phyloP scores from a whole-genome alignment of 2,888 invertebrate genomes.

The Leucophenga montana region DNA sequence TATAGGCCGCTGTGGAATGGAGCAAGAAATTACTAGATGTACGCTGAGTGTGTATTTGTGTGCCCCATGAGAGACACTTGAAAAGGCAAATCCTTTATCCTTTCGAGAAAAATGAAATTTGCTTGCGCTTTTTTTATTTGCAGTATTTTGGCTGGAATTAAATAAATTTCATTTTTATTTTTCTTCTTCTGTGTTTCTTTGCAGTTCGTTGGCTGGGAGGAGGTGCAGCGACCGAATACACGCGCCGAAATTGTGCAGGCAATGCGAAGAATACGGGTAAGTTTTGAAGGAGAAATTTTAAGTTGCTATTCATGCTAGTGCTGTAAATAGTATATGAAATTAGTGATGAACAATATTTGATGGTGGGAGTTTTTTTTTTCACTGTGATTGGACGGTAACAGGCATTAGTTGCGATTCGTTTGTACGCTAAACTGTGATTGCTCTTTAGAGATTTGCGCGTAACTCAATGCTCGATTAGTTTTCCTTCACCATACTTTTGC shows the following conservation, averaged over 20 bases:
- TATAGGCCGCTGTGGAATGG: too few species aligned
- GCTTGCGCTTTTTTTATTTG: constrained; percentile 12
- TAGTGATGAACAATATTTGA: too few species aligned
- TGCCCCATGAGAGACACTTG: not conserved
- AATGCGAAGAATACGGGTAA: constrained; percentile 97
- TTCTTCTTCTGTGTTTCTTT: constrained; percentile 73
- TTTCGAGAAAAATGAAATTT: constrained; percentile 11
- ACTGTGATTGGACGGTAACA: too few species aligned
- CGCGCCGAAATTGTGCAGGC: constrained; percentile 99
- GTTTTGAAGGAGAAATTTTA: constrained; percentile 64
- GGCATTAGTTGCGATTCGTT: too few species aligned
- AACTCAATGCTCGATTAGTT: too few species aligned
- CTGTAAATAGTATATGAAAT: too few species aligned
- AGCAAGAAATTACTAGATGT: too few species aligned
- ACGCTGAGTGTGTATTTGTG: not conserved
- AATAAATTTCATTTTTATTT: constrained; percentile 39
- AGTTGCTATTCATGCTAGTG: too few species aligned
- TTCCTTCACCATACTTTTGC: too few species aligned
- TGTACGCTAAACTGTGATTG: too few species aligned
- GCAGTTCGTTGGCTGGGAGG: constrained; percentile 98
- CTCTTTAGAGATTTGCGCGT: too few species aligned
- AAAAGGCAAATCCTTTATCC: constrained; percentile 1
- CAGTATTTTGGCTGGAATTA: constrained; percentile 19
- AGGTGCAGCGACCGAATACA: constrained; percentile 96
- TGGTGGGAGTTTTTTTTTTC: too few species aligned